Percentiles rank a stretch among this genome's conserved stretches.
Evolutionary conservation across 2,797 vertebrate species (phyloP).

Genomic region (Sardinella longiceps): DNA sequence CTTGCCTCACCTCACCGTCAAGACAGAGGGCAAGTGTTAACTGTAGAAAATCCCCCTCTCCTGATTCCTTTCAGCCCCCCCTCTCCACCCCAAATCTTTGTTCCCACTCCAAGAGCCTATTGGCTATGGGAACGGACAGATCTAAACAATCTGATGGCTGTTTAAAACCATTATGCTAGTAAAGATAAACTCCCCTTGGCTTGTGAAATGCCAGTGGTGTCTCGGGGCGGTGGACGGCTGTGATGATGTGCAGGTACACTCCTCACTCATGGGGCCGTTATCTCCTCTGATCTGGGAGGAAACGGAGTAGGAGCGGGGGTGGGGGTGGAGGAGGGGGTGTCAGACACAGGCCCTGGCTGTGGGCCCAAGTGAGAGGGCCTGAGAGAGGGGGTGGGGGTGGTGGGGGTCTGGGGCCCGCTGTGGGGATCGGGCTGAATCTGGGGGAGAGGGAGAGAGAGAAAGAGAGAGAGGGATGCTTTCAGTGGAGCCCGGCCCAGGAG

Average conservation of each 20-base stretch:
- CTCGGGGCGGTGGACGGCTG: slow-evolving; percentile 57
- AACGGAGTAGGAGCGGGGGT: slow-evolving; percentile 26
- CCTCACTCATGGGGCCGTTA: slow-evolving; percentile 52
- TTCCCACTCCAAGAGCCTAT: slow-evolving; percentile 7
- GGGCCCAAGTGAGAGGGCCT: slow-evolving; percentile 61
- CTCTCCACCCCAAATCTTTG: slow-evolving; percentile 55
- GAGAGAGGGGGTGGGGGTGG: slow-evolving; percentile 63
- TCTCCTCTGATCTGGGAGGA: slow-evolving; percentile 56
- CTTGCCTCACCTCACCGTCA: slow-evolving; percentile 52
- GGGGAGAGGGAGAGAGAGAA: neutral
- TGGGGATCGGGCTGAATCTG: neutral
- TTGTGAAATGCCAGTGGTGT: slow-evolving; percentile 66
- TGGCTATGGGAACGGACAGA: slow-evolving; percentile 37
- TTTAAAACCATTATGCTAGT: slow-evolving; percentile 76
- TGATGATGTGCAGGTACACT: slow-evolving; percentile 79
- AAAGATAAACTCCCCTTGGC: slow-evolving; percentile 70
- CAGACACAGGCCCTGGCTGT: neutral
- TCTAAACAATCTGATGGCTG: slow-evolving; percentile 73
- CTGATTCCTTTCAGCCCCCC: slow-evolving; percentile 26
- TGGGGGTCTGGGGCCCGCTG: neutral
- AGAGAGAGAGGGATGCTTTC: slow-evolving; percentile 38
- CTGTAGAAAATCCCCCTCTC: slow-evolving; percentile 53
- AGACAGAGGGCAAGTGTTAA: slow-evolving; percentile 59
- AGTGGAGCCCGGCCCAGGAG: slow-evolving; percentile 54
- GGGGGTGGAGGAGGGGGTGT: neutral